Evolutionary conservation across 2,113 vertebrate genomes (phyloP).

Genomic region (Neoarius graeffei): DNA sequence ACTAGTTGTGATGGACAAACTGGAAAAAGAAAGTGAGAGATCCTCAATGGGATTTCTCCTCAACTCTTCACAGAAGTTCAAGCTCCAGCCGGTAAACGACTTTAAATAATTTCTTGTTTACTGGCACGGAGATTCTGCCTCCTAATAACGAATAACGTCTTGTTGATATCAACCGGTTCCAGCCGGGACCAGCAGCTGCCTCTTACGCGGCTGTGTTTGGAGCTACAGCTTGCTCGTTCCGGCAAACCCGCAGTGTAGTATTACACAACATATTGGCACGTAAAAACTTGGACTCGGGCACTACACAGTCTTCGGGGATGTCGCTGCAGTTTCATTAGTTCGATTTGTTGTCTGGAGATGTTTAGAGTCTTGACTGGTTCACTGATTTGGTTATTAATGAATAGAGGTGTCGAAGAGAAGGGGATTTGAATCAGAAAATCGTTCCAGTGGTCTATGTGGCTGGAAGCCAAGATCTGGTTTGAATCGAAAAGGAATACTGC

Average conservation of each 20-base stretch:
- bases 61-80: neutral
- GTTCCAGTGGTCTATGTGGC: neutral
- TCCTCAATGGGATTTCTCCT: conserved; percentile 40
- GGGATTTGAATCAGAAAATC: neutral
- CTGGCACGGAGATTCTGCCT: neutral
- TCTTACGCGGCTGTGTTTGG: neutral
- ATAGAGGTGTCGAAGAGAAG: neutral
- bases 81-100: neutral
- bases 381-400: neutral
- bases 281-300: neutral
- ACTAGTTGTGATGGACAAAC: no score
- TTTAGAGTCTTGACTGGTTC: neutral
- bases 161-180: neutral
- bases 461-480: neutral
- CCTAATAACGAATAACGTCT: neutral
- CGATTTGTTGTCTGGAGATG: neutral
- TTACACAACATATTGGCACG: conserved; percentile 22
- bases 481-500: neutral
- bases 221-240: conserved; percentile 26
- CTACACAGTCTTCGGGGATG: neutral
- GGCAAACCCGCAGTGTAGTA: neutral
- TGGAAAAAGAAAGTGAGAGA: neutral
- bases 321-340: neutral
- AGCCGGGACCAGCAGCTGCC: neutral
- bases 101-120: neutral